Evolutionary conservation across 2,113 vertebrate genomes (phyloP).

Genomic region (Reinhardtius hippoglossoides): DNA sequence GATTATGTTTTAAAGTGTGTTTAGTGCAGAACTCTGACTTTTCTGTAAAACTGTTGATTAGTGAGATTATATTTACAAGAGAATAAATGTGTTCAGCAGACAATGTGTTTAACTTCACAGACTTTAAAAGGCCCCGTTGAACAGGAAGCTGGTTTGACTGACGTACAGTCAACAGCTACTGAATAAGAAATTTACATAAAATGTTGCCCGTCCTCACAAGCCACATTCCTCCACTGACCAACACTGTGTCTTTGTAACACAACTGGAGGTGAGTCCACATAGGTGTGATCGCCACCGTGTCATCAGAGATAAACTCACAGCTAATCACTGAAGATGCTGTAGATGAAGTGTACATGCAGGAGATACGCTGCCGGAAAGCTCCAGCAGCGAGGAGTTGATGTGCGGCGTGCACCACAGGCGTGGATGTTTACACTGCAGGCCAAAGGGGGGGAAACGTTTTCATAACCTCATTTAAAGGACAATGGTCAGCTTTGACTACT

Average conservation of each 20-base stretch:
- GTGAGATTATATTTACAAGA: too few relatives aligned
- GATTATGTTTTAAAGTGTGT: too few relatives aligned
- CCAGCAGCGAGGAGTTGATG: not conserved
- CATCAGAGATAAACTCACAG: not conserved
- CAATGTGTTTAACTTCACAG: not conserved
- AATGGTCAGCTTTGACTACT: conserved; percentile 47
- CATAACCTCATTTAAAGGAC: conserved; percentile 46
- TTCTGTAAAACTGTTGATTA: too few relatives aligned
- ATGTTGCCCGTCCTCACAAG: conserved; percentile 11
- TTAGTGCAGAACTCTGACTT: too few relatives aligned
- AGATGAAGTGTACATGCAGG: not conserved
- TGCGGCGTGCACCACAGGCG: conserved; percentile 6
- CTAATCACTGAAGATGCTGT: too few relatives aligned
- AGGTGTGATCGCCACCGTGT: not conserved
- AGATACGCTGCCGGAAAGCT: conserved; percentile 18
- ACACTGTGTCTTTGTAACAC: not conserved
- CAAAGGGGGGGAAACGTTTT: conserved; percentile 43
- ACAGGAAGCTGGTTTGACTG: not conserved
- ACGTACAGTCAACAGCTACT: conserved; percentile 1
- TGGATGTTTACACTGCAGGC: conserved; percentile 38
- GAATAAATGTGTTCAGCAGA: too few relatives aligned
- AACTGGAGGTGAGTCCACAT: too few relatives aligned
- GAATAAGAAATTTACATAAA: not conserved
- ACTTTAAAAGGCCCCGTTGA: not conserved
- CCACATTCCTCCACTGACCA: conserved; percentile 44